Evolutionary conservation across 2,888 invertebrate genomes (phyloP), one percentile per base, ranked within the genome.

Genomic region (Lepidocyrtoides sp.): DNA sequence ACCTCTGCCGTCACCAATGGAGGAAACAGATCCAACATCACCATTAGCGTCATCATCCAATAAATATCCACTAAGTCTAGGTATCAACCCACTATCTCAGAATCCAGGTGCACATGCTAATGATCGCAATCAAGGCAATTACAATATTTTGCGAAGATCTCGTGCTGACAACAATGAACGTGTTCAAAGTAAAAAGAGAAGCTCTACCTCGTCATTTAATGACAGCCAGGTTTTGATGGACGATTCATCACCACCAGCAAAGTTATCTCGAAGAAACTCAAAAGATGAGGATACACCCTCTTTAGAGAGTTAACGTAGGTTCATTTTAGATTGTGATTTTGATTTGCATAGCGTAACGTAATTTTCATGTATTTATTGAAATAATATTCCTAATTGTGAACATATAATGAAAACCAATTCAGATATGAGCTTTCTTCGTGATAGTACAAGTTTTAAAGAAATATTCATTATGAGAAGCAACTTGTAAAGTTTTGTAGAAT

Each of bases 161-260:
- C 66, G 82, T 26, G 20, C 23, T 0, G 41, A 36, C 26, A 32
- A 20, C 10, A 20, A 14, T 20, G 36, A 36, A 5, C 57, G 36
- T 17, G 44, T 10, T 1, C 44, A 20, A 14, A 17, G 0, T 14
- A 72, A 72, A 72, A 88, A 81, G 29, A 69, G 69, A 36, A n/a
- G 36, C 32, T 81, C 79, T 36, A 69, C 81, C n/a, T 88, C 66
- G 0, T 88, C 82, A 1, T 81, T 88, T 17, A 82, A 88, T 12
- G 88, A 88, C 57, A 82, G 81, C 20, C 88, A 72, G 26, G 14
- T 88, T 0, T 29, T 83, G 1, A 54, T 69, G 88, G 88, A 82
- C n/a, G 77, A 63, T n/a, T 77, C 60, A 3, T 82, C 88, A 0
- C 81, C 81, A 7, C 88, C 88, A 0, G 36, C 88, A 1, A 88